Conservation (phyloP, 2,797 vertebrate species). For the Pteronotus mesoamericanus region DNA sequence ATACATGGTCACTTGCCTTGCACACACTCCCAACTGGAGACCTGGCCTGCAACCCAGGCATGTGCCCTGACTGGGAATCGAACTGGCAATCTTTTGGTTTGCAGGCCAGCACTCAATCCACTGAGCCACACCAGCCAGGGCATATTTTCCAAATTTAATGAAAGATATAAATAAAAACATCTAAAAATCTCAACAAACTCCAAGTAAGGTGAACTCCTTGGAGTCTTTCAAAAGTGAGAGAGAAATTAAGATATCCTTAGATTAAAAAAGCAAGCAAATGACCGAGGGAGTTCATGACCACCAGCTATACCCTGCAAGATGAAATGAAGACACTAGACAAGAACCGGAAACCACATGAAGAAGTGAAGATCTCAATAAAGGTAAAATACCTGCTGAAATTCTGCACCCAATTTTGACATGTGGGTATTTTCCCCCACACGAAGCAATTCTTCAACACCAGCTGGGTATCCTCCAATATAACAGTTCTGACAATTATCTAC, state of each 20-base stretch:
- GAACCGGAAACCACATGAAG: not conserved
- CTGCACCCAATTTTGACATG: not conserved
- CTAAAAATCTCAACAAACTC: not conserved
- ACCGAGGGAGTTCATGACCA: not conserved
- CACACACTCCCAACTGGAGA: too few species aligned
- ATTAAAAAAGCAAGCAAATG: not conserved
- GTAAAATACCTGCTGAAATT: not conserved
- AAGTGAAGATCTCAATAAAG: not conserved
- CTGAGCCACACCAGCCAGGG: too few species aligned
- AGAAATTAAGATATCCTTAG: not conserved
- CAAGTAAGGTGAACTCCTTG: not conserved
- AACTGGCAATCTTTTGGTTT: too few species aligned
- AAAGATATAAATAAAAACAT: not conserved
- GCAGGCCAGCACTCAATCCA: too few species aligned
- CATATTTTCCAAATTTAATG: not conserved
- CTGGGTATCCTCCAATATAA: not conserved
- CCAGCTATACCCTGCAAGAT: not conserved
- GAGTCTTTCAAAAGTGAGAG: not conserved
- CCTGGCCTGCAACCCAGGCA: too few species aligned
- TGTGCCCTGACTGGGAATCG: too few species aligned
- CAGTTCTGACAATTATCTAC: not conserved
- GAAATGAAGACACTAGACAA: not conserved
- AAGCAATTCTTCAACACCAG: not conserved
- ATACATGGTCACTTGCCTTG: too few species aligned
- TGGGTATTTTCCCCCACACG: rapidly evolving